phyloP scores from a whole-genome alignment of 2,888 invertebrate species.

The Brachyptera risi region DNA sequence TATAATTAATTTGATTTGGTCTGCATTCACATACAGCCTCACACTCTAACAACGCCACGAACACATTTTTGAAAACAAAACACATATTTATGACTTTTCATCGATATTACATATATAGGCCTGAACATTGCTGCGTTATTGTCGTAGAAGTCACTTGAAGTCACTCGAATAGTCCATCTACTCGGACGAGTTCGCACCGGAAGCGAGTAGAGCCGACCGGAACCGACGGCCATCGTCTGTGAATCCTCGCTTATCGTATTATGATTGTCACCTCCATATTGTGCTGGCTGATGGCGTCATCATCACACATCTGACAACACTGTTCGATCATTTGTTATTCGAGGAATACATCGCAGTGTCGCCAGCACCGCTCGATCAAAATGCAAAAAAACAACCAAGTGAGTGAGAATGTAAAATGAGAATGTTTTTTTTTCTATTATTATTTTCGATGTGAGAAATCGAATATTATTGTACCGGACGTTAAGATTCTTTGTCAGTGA shows the following conservation, averaged over 20 bases:
- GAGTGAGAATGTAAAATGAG: not conserved
- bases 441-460: not conserved
- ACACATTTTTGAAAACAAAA: too few relatives aligned
- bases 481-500: too few relatives aligned
- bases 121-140: too few relatives aligned
- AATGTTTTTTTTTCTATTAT: not conserved
- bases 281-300: not conserved
- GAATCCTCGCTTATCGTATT: not conserved
- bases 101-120: too few relatives aligned
- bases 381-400: slow-evolving; percentile 6
- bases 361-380: not conserved
- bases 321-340: not conserved
- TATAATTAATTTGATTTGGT: too few relatives aligned
- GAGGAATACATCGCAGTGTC: not conserved
- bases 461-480: too few relatives aligned
- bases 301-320: not conserved
- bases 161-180: too few relatives aligned
- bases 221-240: not conserved
- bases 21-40: too few relatives aligned
- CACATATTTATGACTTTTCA: too few relatives aligned
- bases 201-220: not conserved
- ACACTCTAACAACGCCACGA: too few relatives aligned
- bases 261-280: slow-evolving; percentile 9
- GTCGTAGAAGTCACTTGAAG: too few relatives aligned
- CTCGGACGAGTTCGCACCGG: too few relatives aligned